Evolutionary conservation across 2,888 invertebrate genomes (phyloP), one percentile per base, ranked within the genome.

Genomic region (Rhyacophila evoluta): DNA sequence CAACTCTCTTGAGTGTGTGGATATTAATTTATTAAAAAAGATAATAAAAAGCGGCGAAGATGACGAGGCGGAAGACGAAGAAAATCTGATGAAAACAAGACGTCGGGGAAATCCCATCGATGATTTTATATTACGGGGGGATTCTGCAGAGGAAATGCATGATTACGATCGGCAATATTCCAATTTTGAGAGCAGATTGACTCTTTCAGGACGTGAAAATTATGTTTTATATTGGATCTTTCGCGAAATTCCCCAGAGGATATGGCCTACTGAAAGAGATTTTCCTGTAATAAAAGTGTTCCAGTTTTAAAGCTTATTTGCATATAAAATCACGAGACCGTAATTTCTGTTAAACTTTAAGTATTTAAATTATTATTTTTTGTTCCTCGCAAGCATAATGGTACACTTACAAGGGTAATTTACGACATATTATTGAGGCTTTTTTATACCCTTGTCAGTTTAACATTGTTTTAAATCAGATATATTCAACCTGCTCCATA

Each of bases 81-180:
- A 33, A 6, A 33, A 33, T 33, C 29, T 19, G 25, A 55, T 25
- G 55, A 19, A 55, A 55, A 55, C 55, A 55, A 55, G 55, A 55
- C 55, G 15, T 8, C 8, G 19, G 55, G 55, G 55, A 55, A 55
- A 55, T 55, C 55, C 55, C 55, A 8, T 55, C 55, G 55, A 8
- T 55, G 55, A 25, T 25, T 55, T 55, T 55, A 55, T 55, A 55
- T 55, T 55, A 25, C 15, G 19, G 55, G 19, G 55, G 19, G 55
- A 55, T 6, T 12, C 55, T 55, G 19, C 55, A 55, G 19, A 55
- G 55, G 55, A 55, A 55, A 55, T 55, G 55, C 55, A 55, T 55
- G 55, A 55, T 55, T 55, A 55, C 55, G 55, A 55, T 55, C 55
- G 55, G 55, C 55, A 55, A 55, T 55, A 55, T 55, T 55, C 55